phyloP scores from a whole-genome alignment of 2,113 vertebrate genomes.

The Cervus canadensis region DNA sequence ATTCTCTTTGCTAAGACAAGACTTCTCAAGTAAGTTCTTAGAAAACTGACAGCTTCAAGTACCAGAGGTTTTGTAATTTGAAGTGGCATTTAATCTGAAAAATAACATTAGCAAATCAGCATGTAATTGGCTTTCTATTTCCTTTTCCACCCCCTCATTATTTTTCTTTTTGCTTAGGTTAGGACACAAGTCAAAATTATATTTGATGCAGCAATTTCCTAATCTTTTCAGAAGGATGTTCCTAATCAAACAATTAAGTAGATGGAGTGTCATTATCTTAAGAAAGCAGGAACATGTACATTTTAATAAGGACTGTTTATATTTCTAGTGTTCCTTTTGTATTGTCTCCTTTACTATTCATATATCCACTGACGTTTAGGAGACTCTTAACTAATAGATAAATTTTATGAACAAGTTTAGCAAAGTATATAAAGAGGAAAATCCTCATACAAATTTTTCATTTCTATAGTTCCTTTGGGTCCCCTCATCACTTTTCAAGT shows the following conservation, averaged over 20 bases:
- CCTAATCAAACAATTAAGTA: not conserved
- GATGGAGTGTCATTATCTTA: not conserved
- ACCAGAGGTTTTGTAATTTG: conserved; percentile 79
- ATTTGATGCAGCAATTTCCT: conserved; percentile 42
- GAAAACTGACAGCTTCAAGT: conserved; percentile 81
- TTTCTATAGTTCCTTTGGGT: not conserved
- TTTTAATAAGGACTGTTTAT: not conserved
- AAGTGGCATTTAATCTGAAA: conserved; percentile 86
- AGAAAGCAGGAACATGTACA: not conserved
- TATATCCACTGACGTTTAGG: not conserved
- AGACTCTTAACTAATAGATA: not conserved
- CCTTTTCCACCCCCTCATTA: not conserved
- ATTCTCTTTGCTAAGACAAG: conserved; percentile 83
- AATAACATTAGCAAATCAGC: conserved; percentile 84
- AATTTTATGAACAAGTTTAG: not conserved
- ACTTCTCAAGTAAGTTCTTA: conserved; percentile 82
- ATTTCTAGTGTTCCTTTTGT: not conserved
- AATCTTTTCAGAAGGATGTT: conserved; percentile 23
- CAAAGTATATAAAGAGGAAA: not conserved
- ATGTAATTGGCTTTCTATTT: conserved; percentile 82
- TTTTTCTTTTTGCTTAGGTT: conserved; percentile 46
- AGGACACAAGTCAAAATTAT: conserved; percentile 62
- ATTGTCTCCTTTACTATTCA: not conserved
- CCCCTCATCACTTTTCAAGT: not conserved
- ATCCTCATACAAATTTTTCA: not conserved